A percentile compares a stretch with the other conserved stretches of the same genome.
phyloP scores from a whole-genome alignment of 2,797 vertebrate genomes.

The Clarias pachynema region DNA sequence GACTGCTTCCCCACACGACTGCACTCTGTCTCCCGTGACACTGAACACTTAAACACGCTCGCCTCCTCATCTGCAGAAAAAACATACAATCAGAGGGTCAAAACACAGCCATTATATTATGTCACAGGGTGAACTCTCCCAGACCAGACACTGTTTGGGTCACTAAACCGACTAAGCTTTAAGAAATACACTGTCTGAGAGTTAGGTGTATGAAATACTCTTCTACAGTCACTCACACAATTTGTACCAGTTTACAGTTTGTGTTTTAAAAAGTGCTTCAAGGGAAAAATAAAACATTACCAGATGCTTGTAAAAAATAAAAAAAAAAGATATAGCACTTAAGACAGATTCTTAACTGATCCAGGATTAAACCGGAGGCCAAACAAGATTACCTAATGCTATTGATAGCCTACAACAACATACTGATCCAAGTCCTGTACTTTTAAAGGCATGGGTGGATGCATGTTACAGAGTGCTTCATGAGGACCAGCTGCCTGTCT shows the following conservation, averaged over 20 bases:
- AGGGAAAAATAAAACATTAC: neutral
- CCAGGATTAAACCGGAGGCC: neutral
- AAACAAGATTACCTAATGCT: slow-evolving; percentile 7
- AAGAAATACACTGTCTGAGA: neutral
- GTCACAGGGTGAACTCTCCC: neutral
- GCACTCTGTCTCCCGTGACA: slow-evolving; percentile 91
- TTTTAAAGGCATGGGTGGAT: neutral
- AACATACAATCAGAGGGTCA: slow-evolving; percentile 11
- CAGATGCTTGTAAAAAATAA: neutral
- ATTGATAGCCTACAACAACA: slow-evolving; percentile 1
- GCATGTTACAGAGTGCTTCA: neutral
- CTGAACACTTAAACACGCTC: slow-evolving; percentile 91
- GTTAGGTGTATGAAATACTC: neutral
- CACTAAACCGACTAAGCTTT: neutral
- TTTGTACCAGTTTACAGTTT: neutral
- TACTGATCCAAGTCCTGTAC: neutral
- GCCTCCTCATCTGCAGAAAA: slow-evolving; percentile 83
- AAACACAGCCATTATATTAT: neutral
- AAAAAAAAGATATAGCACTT: neutral
- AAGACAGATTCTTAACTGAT: neutral
- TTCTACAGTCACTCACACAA: neutral
- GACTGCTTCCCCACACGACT: slow-evolving; percentile 96
- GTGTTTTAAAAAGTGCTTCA: neutral
- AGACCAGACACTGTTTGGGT: neutral
- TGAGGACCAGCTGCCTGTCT: neutral